Evolutionary conservation across 2,888 invertebrate genomes (phyloP).

Genomic region (Odontocolon sp.): DNA sequence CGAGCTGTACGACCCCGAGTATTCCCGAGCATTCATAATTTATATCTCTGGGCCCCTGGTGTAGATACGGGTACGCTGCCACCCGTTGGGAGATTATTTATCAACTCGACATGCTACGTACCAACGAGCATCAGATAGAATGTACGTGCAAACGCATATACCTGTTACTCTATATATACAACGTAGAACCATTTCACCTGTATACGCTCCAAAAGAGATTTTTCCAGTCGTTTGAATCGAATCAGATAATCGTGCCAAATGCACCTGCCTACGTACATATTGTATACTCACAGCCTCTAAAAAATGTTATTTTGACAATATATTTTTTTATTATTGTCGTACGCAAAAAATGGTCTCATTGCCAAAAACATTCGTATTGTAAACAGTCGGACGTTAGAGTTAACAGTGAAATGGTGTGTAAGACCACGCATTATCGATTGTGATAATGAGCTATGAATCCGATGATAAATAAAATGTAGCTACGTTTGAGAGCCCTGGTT

Average conservation of each 20-base stretch:
- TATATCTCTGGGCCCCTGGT: constrained; percentile 46
- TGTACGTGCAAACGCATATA: constrained; percentile 3
- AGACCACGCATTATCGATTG: too few relatives aligned
- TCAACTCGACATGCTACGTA: constrained; percentile 50
- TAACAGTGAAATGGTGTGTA: too few relatives aligned
- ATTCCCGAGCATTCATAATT: constrained; percentile 58
- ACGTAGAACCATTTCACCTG: constrained; percentile 29
- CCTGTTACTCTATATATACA: not conserved
- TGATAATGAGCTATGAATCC: too few relatives aligned
- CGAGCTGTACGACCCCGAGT: constrained; percentile 45
- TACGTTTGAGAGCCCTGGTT: too few relatives aligned
- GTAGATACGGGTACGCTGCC: constrained; percentile 4
- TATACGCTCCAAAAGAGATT: not conserved
- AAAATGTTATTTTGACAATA: too few relatives aligned
- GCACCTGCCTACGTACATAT: not conserved
- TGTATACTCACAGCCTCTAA: too few relatives aligned
- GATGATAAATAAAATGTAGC: too few relatives aligned
- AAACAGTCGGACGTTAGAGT: too few relatives aligned
- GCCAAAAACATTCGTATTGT: too few relatives aligned
- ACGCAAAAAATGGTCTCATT: too few relatives aligned
- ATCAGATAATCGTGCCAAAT: not conserved
- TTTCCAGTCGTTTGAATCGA: constrained; percentile 1
- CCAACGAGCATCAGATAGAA: constrained; percentile 21
- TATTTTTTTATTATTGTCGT: too few relatives aligned
- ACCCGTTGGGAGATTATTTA: constrained; percentile 51